Evolutionary conservation across 1,140 invertebrate species (phyloP), one percentile per base, ranked within the genome.

Genomic region (Heliconius congener): DNA sequence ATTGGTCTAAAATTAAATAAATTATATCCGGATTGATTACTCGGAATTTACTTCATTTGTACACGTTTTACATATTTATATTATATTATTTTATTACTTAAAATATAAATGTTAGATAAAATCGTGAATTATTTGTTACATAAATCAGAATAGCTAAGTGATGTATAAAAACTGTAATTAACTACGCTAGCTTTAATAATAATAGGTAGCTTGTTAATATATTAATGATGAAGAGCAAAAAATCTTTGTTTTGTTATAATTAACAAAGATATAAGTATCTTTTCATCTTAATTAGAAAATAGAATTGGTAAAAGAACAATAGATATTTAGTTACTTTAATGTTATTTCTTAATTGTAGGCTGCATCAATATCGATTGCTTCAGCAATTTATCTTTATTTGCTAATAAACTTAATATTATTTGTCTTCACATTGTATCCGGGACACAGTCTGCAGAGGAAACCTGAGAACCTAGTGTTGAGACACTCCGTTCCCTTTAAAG

Each of bases 1-100:
- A 66, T 66, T 66, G 60, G 60, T 30, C n/a, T 60, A 30, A 9
- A 66, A 66, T 66, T 27, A 30, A 66, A 30, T 30, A 57, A 57
- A 66, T 30, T 66, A 66, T 66, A 66, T 66, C 60, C 60, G 60
- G 60, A 66, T 66, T 66, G 60, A 66, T 66, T 66, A 66, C 60
- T 11, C 27, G 60, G 60, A 66, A 66, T 66, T 66, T 66, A 66
- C 60, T 66, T 66, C 60, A 66, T 16, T 66, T 66, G 60, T 66
- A 66, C 30, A 13, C 60, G 27, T 66, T 66, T 66, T 66, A 66
- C 8, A 66, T n/a, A 60, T 60, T 23, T 60, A 60, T 60, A n/a
- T 66, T 23, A 30, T 57, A 57, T 19, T 23, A 57, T 66, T 27
- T 66, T 66, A 66, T 66, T 66, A 23, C 1, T 66, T 30, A 4